Evolutionary conservation across 2,113 vertebrate species (phyloP).

Genomic region (Chrysemys picta): DNA sequence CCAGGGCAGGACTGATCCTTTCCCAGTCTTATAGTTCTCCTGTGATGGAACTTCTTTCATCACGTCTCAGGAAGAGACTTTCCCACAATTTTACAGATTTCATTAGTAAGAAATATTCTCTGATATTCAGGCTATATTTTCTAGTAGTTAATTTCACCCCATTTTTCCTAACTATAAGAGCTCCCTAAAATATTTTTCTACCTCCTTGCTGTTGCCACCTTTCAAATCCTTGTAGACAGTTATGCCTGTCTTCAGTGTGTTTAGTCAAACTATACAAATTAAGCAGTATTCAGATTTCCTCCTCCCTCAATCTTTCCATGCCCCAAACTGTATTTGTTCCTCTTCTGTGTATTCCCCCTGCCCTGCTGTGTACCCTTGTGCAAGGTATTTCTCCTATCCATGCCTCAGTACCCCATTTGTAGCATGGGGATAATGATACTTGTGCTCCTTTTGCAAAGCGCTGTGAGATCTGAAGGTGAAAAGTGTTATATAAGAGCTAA

Average conservation of each 20-base stretch:
- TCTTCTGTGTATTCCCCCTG: neutral
- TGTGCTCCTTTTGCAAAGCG: neutral
- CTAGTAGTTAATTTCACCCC: neutral
- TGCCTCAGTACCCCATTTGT: neutral
- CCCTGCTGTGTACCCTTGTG: accelerated
- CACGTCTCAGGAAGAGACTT: neutral
- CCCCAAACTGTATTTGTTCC: neutral
- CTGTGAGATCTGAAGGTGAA: neutral
- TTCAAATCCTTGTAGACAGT: neutral
- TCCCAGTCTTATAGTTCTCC: neutral
- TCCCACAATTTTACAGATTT: neutral
- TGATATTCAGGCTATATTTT: neutral
- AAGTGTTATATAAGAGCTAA: neutral
- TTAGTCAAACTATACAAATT: neutral
- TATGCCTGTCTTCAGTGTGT: neutral
- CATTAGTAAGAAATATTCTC: neutral
- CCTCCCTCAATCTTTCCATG: neutral
- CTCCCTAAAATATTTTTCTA: neutral
- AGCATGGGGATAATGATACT: neutral
- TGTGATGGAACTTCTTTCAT: neutral
- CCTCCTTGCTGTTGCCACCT: neutral
- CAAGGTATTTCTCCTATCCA: accelerated
- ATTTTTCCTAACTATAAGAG: neutral
- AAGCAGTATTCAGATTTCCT: neutral
- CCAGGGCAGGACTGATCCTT: neutral